Evolutionary conservation across 2,888 invertebrate species (phyloP).

Genomic region (Macrosoma leucophasiata): DNA sequence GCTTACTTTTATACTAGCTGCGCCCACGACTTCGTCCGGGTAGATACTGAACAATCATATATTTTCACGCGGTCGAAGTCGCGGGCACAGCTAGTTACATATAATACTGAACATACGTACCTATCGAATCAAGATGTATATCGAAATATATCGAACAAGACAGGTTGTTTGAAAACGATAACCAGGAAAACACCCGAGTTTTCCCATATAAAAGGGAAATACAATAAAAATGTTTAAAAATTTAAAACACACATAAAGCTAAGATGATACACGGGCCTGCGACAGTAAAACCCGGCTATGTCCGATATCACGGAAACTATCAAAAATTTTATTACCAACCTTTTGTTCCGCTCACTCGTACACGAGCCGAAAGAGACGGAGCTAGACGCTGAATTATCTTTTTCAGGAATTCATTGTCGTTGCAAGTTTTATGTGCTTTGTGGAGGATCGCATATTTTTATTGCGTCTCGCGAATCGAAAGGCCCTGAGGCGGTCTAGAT

Average conservation of each 20-base stretch:
- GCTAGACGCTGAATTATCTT: constrained; percentile 64
- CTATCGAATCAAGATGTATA: no score
- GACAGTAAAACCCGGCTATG: constrained; percentile 60
- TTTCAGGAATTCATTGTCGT: constrained; percentile 74
- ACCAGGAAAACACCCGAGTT: no score
- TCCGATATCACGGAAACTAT: constrained; percentile 68
- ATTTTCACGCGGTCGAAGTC: no score
- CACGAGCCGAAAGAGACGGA: constrained; percentile 57
- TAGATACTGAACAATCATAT: no score
- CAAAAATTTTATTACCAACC: constrained; percentile 68
- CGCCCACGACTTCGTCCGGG: no score
- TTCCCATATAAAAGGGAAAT: constrained; percentile 33
- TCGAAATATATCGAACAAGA: no score
- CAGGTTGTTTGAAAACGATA: no score
- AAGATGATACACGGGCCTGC: constrained; percentile 51
- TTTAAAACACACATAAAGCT: constrained; percentile 58
- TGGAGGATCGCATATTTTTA: constrained; percentile 70
- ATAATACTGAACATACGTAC: no score
- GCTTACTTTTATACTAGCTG: no score
- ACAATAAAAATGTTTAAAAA: constrained; percentile 53
- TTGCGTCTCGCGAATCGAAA: constrained; percentile 64
- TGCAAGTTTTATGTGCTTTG: constrained; percentile 62
- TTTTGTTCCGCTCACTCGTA: constrained; percentile 57
- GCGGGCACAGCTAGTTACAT: no score
- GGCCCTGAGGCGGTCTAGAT: constrained; percentile 36